Conservation (phyloP, 2,797 vertebrate genomes). For the Apogon hyalosoma region DNA sequence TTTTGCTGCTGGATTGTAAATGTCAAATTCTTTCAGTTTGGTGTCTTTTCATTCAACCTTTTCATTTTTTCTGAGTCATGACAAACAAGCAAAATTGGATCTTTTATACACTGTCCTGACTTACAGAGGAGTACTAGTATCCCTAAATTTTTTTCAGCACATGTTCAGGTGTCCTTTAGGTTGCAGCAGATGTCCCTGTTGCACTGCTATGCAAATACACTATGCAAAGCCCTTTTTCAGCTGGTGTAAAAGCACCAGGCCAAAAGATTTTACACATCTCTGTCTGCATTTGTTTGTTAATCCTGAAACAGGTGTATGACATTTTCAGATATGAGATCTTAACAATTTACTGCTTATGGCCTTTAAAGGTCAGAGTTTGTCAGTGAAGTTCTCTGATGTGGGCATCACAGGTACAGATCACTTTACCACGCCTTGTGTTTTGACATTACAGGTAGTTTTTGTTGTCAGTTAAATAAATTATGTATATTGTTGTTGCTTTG, state of each 20-base stretch:
- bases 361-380: slow-evolving; percentile 1
- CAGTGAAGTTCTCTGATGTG: not conserved
- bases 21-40: not conserved
- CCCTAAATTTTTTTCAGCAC: not conserved
- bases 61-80: not conserved
- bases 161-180: slow-evolving; percentile 13
- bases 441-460: not conserved
- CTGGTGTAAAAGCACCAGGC: slow-evolving; percentile 15
- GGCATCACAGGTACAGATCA: not conserved
- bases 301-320: not conserved
- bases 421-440: no score
- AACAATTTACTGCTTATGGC: not conserved
- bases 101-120: no score
- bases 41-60: not conserved
- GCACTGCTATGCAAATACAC: slow-evolving; percentile 73
- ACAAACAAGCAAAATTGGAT: not conserved
- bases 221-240: slow-evolving; percentile 76
- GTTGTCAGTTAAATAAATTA: not conserved
- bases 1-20: not conserved
- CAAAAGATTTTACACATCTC: slow-evolving; percentile 6
- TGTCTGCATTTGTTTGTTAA: not conserved
- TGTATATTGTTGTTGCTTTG: not conserved
- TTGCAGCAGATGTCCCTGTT: slow-evolving; percentile 19
- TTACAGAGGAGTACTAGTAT: not conserved
- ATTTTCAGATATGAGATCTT: not conserved